phyloP scores from a whole-genome alignment of 2,113 vertebrate species.

The Stomatorhinus ivindoensis region DNA sequence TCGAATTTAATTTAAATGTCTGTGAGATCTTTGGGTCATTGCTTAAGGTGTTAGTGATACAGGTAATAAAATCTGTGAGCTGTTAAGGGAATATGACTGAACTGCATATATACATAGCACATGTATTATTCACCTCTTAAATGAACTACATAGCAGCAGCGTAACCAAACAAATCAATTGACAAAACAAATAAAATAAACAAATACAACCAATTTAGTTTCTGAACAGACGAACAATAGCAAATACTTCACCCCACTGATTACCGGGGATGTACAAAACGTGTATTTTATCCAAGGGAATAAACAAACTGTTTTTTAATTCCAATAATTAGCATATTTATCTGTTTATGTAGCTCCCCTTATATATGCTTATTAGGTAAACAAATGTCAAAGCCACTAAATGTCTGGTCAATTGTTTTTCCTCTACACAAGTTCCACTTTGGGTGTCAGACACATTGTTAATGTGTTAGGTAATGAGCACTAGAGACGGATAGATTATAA shows the following conservation, averaged over 20 bases:
- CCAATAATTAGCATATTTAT: slow-evolving; percentile 3
- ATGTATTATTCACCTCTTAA: background rate
- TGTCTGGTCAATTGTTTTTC: background rate
- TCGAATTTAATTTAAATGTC: background rate
- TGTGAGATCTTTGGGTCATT: background rate
- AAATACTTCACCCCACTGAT: background rate
- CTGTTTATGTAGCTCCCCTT: background rate
- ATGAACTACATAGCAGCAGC: background rate
- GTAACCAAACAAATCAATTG: background rate
- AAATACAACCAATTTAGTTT: background rate
- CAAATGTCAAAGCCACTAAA: background rate
- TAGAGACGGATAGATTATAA: background rate
- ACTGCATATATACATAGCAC: background rate
- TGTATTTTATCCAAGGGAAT: background rate
- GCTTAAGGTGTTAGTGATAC: background rate
- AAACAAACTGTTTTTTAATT: background rate
- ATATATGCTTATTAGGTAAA: background rate
- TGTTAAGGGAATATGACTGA: background rate
- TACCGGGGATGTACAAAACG: background rate
- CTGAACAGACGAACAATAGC: background rate
- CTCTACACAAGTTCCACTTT: background rate
- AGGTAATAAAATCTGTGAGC: background rate
- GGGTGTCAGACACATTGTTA: background rate
- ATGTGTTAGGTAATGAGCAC: background rate
- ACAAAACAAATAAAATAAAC: background rate